A percentile compares a stretch with the other conserved stretches of the same genome.
Evolutionary conservation across 2,113 vertebrate genomes (phyloP).

Genomic region (Dicerorhinus sumatrensis): DNA sequence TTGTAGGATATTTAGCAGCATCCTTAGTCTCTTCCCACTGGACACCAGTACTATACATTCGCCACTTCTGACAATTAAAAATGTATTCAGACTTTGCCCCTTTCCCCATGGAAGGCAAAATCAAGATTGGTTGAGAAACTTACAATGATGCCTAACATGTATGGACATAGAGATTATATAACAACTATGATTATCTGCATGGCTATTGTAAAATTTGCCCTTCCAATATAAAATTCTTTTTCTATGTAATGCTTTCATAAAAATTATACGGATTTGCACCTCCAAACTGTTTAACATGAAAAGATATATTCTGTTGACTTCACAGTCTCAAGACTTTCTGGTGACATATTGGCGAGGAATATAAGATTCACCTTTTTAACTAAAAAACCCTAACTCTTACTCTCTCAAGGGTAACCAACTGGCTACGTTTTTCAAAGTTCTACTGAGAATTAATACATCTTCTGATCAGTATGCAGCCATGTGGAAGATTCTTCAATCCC

Average conservation of each 20-base stretch:
- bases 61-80: not conserved
- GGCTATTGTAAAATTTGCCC: not conserved
- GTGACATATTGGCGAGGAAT: no score
- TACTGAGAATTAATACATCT: not conserved
- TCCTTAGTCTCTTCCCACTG: no score
- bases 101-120: not conserved
- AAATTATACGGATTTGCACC: not conserved
- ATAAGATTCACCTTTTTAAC: not conserved
- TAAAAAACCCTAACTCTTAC: not conserved
- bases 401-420: not conserved
- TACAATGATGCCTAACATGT: accelerated
- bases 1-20: accelerated
- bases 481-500: not conserved
- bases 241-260: not conserved
- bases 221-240: not conserved
- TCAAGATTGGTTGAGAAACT: not conserved
- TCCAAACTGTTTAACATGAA: not conserved
- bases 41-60: not conserved
- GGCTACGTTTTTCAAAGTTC: not conserved
- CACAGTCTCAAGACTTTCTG: not conserved
- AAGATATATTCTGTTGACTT: not conserved
- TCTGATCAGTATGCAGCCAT: no score
- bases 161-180: not conserved
- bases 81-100: not conserved
- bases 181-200: not conserved